Evolutionary conservation across 2,113 vertebrate genomes (phyloP), one percentile per base, ranked within the genome.

Genomic region (Chrysemys picta): DNA sequence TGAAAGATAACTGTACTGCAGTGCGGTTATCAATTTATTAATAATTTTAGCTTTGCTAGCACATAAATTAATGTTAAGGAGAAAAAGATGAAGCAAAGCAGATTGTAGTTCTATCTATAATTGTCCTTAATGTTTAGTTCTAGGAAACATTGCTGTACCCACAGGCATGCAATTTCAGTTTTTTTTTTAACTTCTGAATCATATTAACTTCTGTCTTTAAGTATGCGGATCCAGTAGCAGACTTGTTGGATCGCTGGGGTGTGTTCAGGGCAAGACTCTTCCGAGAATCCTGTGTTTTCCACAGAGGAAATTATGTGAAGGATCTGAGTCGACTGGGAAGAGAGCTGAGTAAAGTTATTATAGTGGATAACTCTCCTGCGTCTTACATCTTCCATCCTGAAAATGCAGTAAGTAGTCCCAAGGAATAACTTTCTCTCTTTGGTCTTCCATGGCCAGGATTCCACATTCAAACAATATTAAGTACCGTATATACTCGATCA

Each of bases 331-430:
- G 99, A 75, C 98, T 99, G 93, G 99, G 99, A 81, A 98, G 99
- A 95, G 99, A 99, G 97, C 99, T 99, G 98, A 99, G 98, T 96
- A 99, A 99, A 98, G 99, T 99, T 94, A 99, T 99, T 97, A 99
- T 99, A 62, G 98, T 99, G 52, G 99, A 99, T 98, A 99, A 99
- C 97, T 99, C 99, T 45, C 99, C 99, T 89, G 99, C 99, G 95
- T 99, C 99, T 38, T 99, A 99, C 97, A 99, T 99, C 98, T 99
- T 99, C 98, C 99, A 99, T 85, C 99, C 99, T 8, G 99, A 99
- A 98, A 99, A 99, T 75, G 99, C 99, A 95, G 99, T 99, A 97
- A 98, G 99, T 99, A 69, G 72, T 52, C 17, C 25, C 69, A 49
- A 9, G 56, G 59, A 7, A 0, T 69, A 27, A 19, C 45, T 82